These are phyloP conservation scores for Osedax frankpressi DNA, from an alignment of 2,888 invertebrate species.

Conservation along the genomic window DNA sequence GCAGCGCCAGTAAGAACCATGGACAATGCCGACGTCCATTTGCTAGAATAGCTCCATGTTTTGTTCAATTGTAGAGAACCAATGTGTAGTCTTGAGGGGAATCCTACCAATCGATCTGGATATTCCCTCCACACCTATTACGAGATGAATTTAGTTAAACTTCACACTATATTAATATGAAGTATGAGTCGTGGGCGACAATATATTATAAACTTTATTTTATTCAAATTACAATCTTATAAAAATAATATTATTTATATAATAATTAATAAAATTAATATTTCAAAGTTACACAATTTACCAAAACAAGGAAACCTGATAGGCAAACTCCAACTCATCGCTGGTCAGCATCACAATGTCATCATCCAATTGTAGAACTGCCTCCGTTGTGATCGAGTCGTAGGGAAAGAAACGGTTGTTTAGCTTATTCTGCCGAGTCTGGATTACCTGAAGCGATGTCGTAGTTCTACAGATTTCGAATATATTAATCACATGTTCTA, in stretches of 20 bases:
- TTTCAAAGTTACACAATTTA: too few relatives aligned
- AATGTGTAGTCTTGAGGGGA: slow-evolving; percentile 81
- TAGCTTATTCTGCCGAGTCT: slow-evolving; percentile 75
- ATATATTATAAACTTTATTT: too few relatives aligned
- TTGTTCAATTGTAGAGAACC: slow-evolving; percentile 70
- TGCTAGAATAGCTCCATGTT: slow-evolving; percentile 85
- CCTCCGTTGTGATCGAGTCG: slow-evolving; percentile 89
- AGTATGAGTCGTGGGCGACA: too few relatives aligned
- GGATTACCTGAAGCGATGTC: slow-evolving; percentile 45
- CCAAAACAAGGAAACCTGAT: slow-evolving; percentile 51
- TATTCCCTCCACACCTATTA: slow-evolving; percentile 85
- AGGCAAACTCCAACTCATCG: slow-evolving; percentile 90
- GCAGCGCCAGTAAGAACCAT: slow-evolving; percentile 93
- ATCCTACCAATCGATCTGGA: slow-evolving; percentile 87
- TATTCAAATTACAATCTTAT: too few relatives aligned
- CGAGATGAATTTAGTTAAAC: too few relatives aligned
- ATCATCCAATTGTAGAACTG: slow-evolving; percentile 83
- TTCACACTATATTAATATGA: too few relatives aligned
- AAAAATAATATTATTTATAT: too few relatives aligned
- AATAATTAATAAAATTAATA: too few relatives aligned
- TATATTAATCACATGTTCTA: too few relatives aligned
- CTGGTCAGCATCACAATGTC: slow-evolving; percentile 88
- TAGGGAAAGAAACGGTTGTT: slow-evolving; percentile 93
- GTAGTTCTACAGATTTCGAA: too few relatives aligned
- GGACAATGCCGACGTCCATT: slow-evolving; percentile 84